A percentile compares a stretch with the other conserved stretches of the same genome.
Evolutionary conservation across 2,888 invertebrate species (phyloP).

Genomic region (Sisyra nigra): DNA sequence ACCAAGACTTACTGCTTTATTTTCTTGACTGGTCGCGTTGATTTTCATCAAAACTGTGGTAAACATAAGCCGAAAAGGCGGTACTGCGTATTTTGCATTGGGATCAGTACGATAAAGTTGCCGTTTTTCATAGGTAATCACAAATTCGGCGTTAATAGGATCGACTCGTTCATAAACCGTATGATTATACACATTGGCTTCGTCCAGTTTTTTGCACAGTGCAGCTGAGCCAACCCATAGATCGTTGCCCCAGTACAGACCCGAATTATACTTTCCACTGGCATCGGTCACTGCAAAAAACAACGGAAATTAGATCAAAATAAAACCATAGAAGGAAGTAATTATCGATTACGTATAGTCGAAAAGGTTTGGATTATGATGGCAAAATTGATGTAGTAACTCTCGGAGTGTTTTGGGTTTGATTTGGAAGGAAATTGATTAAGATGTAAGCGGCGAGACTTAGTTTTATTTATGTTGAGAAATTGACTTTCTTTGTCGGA

Average conservation of each 20-base stretch:
- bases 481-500: too few species aligned
- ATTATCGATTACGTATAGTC: too few species aligned
- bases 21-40: slow-evolving; percentile 1
- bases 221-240: slow-evolving; percentile 10
- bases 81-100: slow-evolving; percentile 5
- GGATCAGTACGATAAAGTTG: slow-evolving; percentile 3
- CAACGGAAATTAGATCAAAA: background rate
- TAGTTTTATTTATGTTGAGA: too few species aligned
- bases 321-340: too few species aligned
- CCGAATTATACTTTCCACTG: slow-evolving; percentile 9
- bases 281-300: slow-evolving; percentile 9
- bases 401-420: too few species aligned
- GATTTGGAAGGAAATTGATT: too few species aligned
- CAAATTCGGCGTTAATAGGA: background rate
- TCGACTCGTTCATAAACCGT: background rate
- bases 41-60: slow-evolving; percentile 4
- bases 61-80: slow-evolving; percentile 9
- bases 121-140: slow-evolving; percentile 8
- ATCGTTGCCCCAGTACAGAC: slow-evolving; percentile 10
- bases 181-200: background rate
- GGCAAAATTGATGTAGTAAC: too few species aligned
- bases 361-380: too few species aligned
- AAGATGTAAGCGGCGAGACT: too few species aligned
- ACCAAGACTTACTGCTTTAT: slow-evolving; percentile 6
- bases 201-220: slow-evolving; percentile 8